A percentile compares a stretch with the other conserved stretches of the same genome.
phyloP scores from a whole-genome alignment of 2,113 vertebrate genomes.

The Elaphurus davidianus region DNA sequence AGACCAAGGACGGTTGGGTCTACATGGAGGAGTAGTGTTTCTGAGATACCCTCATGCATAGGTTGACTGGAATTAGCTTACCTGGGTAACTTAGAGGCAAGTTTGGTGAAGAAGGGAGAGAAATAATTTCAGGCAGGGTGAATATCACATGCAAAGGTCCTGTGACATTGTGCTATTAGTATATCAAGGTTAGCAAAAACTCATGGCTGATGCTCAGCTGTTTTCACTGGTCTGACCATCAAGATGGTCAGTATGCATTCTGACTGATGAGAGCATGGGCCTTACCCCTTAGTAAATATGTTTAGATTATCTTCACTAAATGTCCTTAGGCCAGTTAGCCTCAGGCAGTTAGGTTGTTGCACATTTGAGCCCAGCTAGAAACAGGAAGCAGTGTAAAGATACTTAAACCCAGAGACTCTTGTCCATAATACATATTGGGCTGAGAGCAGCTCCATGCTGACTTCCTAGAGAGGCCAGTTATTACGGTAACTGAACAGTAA shows the following conservation, averaged over 20 bases:
- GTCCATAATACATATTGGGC: background rate
- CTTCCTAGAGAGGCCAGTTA: background rate
- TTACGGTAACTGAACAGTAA: background rate
- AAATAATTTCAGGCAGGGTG: background rate
- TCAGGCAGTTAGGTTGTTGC: background rate
- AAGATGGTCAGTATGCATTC: background rate
- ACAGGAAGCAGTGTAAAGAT: background rate
- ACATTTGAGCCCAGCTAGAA: background rate
- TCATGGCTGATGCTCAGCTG: background rate
- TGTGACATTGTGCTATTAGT: background rate
- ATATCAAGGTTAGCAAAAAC: background rate
- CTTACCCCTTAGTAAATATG: background rate
- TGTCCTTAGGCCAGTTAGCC: background rate
- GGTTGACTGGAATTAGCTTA: background rate
- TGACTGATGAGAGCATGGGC: background rate
- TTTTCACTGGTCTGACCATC: background rate
- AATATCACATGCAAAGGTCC: background rate
- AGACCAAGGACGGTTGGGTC: background rate
- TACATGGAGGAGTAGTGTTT: background rate
- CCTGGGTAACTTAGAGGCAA: background rate
- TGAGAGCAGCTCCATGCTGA: background rate
- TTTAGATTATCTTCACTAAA: background rate
- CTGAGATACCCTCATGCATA: background rate
- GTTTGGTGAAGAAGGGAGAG: background rate
- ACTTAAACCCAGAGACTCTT: background rate